phyloP scores from a whole-genome alignment of 2,113 vertebrate genomes.

The Elgaria multicarinata region DNA sequence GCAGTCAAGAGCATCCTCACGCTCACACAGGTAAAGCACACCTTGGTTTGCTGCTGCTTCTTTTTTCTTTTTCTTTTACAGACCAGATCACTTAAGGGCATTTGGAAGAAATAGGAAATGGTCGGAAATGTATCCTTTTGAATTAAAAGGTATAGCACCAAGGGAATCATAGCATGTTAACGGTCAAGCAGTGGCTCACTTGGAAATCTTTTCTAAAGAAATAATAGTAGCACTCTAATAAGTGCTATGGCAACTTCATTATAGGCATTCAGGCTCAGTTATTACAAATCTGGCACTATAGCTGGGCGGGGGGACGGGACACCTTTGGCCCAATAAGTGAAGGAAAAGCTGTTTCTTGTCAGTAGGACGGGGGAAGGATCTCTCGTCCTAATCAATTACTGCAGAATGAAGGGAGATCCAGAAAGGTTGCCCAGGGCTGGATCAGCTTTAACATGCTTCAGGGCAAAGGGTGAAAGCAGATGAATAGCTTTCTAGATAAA shows the following conservation, averaged over 20 bases:
- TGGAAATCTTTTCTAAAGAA: not conserved
- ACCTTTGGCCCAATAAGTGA: not conserved
- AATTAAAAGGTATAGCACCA: not conserved
- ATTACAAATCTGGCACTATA: not conserved
- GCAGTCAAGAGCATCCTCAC: no score
- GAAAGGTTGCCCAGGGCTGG: not conserved
- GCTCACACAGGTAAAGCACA: no score
- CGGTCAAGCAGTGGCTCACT: not conserved
- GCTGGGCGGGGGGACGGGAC: not conserved
- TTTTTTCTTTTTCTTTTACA: not conserved
- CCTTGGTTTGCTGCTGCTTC: not conserved
- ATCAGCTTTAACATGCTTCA: rapidly evolving
- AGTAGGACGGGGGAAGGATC: not conserved
- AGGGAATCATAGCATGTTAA: not conserved
- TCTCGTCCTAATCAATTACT: not conserved
- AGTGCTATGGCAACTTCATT: not conserved
- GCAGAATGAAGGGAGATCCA: not conserved
- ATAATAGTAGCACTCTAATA: not conserved
- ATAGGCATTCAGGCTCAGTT: not conserved
- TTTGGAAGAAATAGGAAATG: not conserved
- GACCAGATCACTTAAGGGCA: not conserved
- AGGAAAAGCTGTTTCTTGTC: not conserved
- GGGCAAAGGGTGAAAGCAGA: not conserved
- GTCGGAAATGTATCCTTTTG: rapidly evolving
- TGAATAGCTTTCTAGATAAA: not conserved